Base-by-base conservation (phyloP, 2,797 vertebrate genomes). In the Balearica regulorum region DNA sequence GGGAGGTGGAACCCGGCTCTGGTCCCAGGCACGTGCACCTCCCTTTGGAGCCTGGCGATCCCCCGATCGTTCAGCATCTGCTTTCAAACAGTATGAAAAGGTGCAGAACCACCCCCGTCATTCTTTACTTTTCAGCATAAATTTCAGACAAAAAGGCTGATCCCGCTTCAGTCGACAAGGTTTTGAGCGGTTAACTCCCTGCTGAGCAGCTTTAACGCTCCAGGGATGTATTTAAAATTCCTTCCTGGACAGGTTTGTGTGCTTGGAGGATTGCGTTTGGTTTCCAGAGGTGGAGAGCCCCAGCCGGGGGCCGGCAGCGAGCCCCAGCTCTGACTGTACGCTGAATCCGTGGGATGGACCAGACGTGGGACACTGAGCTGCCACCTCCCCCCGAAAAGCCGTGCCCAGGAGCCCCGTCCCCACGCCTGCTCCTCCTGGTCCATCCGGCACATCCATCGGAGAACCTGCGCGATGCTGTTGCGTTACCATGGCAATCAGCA, bases 401-500 rank as follows among this genome's bases (percentile, higher is more conserved):
- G 0, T 0, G 10, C 6, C 41, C 66, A 22, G 86, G 11, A 75
- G 53, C 31, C 37, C 60, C 1, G 13, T 68, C 39, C 71, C 82
- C 71, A 25, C 0, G 2, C n/a, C 16, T 10, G 39, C n/a, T 37
- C 28, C 41, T 39, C 9, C 8, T 4, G 39, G 43, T 3, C 37
- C 3, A 26, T 24, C 49, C 61, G 22, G 75, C 46, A 4, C 51
- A 20, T 11, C 71, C 83, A 2, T 1, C 4, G 9, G 37, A 54
- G 82, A 39, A 39, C 21, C 58, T 3, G 1, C 3, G 1, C 0
- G 4, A 55, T 85, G 83, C 83, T 0, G 2, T 44, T n/a, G 71
- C 6, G 57, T 93, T 93, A n/a, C 96, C 93, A 87, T 92, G 91
- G 91, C 78, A 65, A 94, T 69, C 54, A 4, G 83, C 81, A 26